A percentile compares a stretch with the other conserved stretches of the same genome.
These are phyloP conservation scores for Dromas ardeola DNA, from an alignment of 2,113 vertebrate genomes.

Conservation along the genomic window DNA sequence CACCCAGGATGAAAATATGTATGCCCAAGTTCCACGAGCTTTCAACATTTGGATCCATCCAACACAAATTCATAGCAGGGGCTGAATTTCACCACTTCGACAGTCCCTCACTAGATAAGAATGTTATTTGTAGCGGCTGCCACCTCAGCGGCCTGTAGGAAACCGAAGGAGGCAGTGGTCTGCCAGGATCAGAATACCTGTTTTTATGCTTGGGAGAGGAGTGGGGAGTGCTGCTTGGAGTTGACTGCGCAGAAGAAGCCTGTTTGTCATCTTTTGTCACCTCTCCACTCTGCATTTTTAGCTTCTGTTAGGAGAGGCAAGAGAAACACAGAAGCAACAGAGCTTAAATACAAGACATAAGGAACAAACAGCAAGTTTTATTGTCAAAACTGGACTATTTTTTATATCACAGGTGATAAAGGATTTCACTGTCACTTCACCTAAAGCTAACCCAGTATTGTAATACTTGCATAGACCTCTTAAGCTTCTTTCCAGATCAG, in stretches of 20 bases:
- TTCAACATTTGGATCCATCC: background rate
- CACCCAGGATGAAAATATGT: background rate
- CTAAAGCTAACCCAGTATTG: background rate
- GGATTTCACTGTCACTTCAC: background rate
- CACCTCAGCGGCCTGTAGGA: background rate
- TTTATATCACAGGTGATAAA: background rate
- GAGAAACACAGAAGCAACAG: background rate
- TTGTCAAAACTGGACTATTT: background rate
- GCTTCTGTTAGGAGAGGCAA: conserved; percentile 77
- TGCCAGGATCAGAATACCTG: conserved; percentile 75
- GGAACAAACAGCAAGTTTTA: background rate
- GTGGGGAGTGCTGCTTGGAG: conserved; percentile 85
- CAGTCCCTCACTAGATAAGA: background rate
- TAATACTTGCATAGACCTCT: background rate
- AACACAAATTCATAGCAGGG: background rate
- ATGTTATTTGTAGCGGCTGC: background rate
- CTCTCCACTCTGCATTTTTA: conserved; percentile 90
- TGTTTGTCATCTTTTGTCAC: conserved; percentile 85
- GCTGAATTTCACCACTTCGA: background rate
- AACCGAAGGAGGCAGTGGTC: background rate
- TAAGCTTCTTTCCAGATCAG: background rate
- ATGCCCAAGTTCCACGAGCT: background rate
- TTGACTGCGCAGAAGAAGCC: conserved; percentile 86
- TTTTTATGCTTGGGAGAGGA: conserved; percentile 84
- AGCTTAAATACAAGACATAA: background rate